Base-by-base conservation (phyloP, 23 tunicate genomes). In the Clavelina lepadiformis region DNA sequence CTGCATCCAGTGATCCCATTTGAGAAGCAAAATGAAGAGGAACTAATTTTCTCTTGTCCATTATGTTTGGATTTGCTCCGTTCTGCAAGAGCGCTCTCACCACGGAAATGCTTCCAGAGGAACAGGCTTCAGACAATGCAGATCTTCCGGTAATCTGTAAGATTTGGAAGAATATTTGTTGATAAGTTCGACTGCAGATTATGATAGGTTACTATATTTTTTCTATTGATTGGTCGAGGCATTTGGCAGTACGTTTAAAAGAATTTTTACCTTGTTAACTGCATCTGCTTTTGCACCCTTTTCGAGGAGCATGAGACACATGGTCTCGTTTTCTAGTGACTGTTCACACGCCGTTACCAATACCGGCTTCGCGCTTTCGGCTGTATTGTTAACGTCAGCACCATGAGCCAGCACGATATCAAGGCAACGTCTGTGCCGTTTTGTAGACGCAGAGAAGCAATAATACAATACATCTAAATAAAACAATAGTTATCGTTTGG, bases 251-350 rank as follows among this genome's bases (percentile, higher is more conserved):
- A 41, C 49, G 49, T 15, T 15, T 11, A 41, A 41, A 41, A 41
- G 15, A 41, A 15, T 11, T 41, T 41, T 68, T 65, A 89, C 97
- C 71, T 76, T 89, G 57, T 89, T 72, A 31, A 70, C 56, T 8
- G 85, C 83, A 41, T 89, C 76, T 0, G 97, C 83, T 28, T 82
- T 63, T 15, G 78, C 89, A 26, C 83, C 97, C 61, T 89, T 89
- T 38, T 89, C 97, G 6, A 89, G 68, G 28, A 89, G 57, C 79
- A 82, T 75, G 38, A 89, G 58, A 46, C 97, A 89, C 83, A 89
- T 82, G 19, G 56, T 82, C 36, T 75, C 83, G 47, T 78, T 75
- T 35, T 89, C 91, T 19, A 51, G 35, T 7, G 89, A 52, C 29
- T 28, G 15, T 46, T 81, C 79, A 44, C 97, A 89, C 22, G 89